Percentiles rank a stretch among this genome's conserved stretches.
phyloP scores from a whole-genome alignment of 2,888 invertebrate species.

The Scaeva pyrastri region DNA sequence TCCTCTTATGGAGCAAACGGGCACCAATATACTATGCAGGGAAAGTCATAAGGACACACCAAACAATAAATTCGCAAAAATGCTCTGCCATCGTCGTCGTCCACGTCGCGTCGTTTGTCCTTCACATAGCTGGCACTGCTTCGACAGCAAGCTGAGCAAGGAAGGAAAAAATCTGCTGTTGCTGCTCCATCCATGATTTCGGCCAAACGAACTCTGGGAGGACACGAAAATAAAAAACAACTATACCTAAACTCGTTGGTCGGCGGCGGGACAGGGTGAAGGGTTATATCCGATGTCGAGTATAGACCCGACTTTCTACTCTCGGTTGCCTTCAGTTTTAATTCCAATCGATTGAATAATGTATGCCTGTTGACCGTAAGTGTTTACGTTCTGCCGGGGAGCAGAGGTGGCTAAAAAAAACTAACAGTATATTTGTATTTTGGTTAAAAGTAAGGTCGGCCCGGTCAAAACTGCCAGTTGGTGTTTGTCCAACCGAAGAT shows the following conservation, averaged over 20 bases:
- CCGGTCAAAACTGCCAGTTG: constrained; percentile 65
- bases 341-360: constrained; percentile 75
- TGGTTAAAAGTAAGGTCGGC: constrained; percentile 65
- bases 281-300: constrained; percentile 57
- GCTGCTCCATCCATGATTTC: constrained; percentile 13
- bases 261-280: constrained; percentile 42
- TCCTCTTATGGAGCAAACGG: background rate
- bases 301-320: constrained; percentile 31
- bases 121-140: constrained; percentile 44
- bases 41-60: constrained; percentile 62
- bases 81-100: constrained; percentile 40
- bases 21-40: constrained; percentile 34
- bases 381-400: constrained; percentile 49
- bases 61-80: constrained; percentile 68
- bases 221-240: constrained; percentile 2
- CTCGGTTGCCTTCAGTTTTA: constrained; percentile 62
- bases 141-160: constrained; percentile 48
- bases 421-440: constrained; percentile 59
- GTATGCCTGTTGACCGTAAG: constrained; percentile 72
- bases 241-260: background rate
- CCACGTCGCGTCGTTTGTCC: constrained; percentile 29
- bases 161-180: constrained; percentile 19
- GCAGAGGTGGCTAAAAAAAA: constrained; percentile 13
- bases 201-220: constrained; percentile 40
- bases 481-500: constrained; percentile 70